These are phyloP conservation scores for Seriola aureovittata DNA, from an alignment of 2,113 vertebrate genomes.

Conservation along the genomic window DNA sequence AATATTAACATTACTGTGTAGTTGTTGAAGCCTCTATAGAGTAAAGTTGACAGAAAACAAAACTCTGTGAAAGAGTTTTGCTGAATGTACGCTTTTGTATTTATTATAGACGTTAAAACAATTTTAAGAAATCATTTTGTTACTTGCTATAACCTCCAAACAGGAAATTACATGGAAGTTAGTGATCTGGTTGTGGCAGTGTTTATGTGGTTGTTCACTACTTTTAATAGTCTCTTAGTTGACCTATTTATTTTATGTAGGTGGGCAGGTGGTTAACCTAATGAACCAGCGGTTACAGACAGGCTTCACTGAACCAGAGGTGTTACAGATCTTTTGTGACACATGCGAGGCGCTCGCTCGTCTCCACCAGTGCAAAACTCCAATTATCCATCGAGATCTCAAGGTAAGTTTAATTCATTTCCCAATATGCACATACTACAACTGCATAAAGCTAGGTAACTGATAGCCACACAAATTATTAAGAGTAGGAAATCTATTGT, in stretches of 20 bases:
- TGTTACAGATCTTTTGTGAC: slow-evolving; percentile 97
- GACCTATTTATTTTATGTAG: slow-evolving; percentile 71
- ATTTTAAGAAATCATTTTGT: not conserved
- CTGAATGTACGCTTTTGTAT: not conserved
- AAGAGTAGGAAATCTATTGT: not conserved
- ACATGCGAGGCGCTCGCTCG: slow-evolving; percentile 94
- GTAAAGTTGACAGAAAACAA: not conserved
- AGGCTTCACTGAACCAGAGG: slow-evolving; percentile 94
- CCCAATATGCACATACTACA: too few species aligned
- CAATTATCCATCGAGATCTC: slow-evolving; percentile 95
- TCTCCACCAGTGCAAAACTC: slow-evolving; percentile 95
- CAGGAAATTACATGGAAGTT: not conserved
- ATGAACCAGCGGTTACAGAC: slow-evolving; percentile 98
- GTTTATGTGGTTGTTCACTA: not conserved
- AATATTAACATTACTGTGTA: not conserved
- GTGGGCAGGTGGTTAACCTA: slow-evolving; percentile 96
- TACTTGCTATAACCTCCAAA: not conserved
- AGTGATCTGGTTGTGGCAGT: not conserved
- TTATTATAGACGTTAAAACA: not conserved
- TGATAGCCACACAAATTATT: not conserved
- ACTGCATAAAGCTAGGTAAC: not conserved
- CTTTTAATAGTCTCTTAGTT: not conserved
- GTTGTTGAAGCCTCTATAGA: not conserved
- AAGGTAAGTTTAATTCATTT: slow-evolving; percentile 85
- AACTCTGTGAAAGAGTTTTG: not conserved